These are phyloP conservation scores for Macroglossus sobrinus DNA, from an alignment of 2,113 vertebrate species.

Conservation along the genomic window DNA sequence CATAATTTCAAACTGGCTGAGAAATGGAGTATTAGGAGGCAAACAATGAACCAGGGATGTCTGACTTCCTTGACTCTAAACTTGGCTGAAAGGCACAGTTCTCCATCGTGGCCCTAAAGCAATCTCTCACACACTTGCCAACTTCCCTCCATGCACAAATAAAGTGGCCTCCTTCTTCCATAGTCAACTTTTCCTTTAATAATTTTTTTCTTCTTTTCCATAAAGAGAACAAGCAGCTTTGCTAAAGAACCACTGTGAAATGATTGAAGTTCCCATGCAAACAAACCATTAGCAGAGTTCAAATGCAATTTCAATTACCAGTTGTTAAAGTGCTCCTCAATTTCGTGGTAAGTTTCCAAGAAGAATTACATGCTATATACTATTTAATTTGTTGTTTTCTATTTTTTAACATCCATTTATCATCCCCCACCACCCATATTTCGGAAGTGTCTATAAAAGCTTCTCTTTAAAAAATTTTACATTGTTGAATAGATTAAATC, in stretches of 20 bases:
- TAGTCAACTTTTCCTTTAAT: constrained; percentile 36
- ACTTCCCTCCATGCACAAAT: neutral
- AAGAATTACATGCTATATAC: constrained; percentile 84
- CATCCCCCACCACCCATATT: constrained; percentile 70
- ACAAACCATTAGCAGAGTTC: constrained; percentile 83
- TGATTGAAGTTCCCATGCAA: constrained; percentile 82
- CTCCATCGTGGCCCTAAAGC: neutral
- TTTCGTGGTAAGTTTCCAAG: constrained; percentile 84
- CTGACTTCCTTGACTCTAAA: neutral
- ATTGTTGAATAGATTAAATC: constrained; percentile 74
- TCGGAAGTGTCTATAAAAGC: constrained; percentile 77
- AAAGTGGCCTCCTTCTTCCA: constrained; percentile 33
- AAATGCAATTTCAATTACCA: constrained; percentile 85
- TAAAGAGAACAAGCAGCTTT: constrained; percentile 69
- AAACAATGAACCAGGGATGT: neutral
- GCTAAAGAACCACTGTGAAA: constrained; percentile 77
- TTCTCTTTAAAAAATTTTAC: constrained; percentile 75
- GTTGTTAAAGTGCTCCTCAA: constrained; percentile 84
- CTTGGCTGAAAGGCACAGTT: neutral
- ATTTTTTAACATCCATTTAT: constrained; percentile 83
- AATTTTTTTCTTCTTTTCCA: constrained; percentile 49
- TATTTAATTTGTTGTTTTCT: constrained; percentile 87
- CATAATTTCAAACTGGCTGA: neutral
- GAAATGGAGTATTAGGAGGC: neutral
- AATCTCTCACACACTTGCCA: neutral